A percentile compares a stretch with the other conserved stretches of the same genome.
These are phyloP conservation scores for Tringa solitaria DNA, from an alignment of 2,113 vertebrate species.

Conservation along the genomic window DNA sequence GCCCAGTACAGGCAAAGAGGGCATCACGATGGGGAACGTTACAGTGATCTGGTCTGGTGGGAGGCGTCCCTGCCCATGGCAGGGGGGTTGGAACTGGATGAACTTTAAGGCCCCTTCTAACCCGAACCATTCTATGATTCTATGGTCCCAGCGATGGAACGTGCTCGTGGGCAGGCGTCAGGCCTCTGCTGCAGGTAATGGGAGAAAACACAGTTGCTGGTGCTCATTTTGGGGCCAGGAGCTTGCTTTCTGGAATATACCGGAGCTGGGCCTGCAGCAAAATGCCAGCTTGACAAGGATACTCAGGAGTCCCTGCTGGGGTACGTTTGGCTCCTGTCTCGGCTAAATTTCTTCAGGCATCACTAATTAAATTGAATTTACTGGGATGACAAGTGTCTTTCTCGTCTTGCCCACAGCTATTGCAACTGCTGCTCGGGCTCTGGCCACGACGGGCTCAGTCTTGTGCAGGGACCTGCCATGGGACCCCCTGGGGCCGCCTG, in stretches of 20 bases:
- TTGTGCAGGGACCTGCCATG: background rate
- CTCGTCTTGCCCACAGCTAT: background rate
- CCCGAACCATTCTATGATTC: too few relatives aligned
- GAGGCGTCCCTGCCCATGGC: too few relatives aligned
- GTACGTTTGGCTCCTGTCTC: background rate
- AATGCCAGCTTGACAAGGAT: background rate
- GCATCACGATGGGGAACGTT: fast-evolving
- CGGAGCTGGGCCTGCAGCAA: background rate
- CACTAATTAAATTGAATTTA: background rate
- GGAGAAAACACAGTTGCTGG: fast-evolving
- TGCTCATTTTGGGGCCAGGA: background rate
- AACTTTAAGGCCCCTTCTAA: too few relatives aligned
- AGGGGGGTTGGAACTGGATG: too few relatives aligned
- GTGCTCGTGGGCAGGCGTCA: background rate
- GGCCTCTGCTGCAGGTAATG: background rate
- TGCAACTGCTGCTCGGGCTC: background rate
- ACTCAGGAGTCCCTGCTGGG: background rate
- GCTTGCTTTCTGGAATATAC: background rate
- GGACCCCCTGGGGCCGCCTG: background rate
- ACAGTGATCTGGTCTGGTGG: fast-evolving
- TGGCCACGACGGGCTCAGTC: background rate
- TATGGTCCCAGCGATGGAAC: background rate
- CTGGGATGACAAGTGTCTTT: background rate
- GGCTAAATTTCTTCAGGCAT: background rate
- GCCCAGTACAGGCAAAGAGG: fast-evolving